Evolutionary conservation across 1,140 invertebrate species (phyloP).

Genomic region (Drosophila melanogaster): Release_6_plus_ISO1_MT NT_033779.5:10228001-10228500

Average conservation of each 20-base stretch:
- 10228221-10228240: conserved; percentile 25
- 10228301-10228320: conserved; percentile 39
- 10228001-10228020: conserved; percentile 56
- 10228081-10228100: conserved; percentile 46
- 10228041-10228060: conserved; percentile 62
- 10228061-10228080: conserved; percentile 46
- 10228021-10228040: conserved; percentile 74
- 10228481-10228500: conserved; percentile 73
- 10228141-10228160: conserved; percentile 71
- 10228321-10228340: conserved; percentile 27
- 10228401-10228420: conserved; percentile 76
- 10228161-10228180: conserved; percentile 82
- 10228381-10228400: conserved; percentile 85
- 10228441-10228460: conserved; percentile 78
- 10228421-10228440: conserved; percentile 76
- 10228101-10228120: conserved; percentile 45
- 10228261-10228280: conserved; percentile 18
- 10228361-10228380: conserved; percentile 86
- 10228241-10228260: conserved; percentile 12
- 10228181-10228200: conserved; percentile 75
- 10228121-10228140: conserved; percentile 49
- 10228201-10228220: conserved; percentile 46
- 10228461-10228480: conserved; percentile 75
- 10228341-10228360: conserved; percentile 55
- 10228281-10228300: conserved; percentile 47